Conservation (phyloP, 2,113 vertebrate species). For the Proterorhinus semilunaris region DNA sequence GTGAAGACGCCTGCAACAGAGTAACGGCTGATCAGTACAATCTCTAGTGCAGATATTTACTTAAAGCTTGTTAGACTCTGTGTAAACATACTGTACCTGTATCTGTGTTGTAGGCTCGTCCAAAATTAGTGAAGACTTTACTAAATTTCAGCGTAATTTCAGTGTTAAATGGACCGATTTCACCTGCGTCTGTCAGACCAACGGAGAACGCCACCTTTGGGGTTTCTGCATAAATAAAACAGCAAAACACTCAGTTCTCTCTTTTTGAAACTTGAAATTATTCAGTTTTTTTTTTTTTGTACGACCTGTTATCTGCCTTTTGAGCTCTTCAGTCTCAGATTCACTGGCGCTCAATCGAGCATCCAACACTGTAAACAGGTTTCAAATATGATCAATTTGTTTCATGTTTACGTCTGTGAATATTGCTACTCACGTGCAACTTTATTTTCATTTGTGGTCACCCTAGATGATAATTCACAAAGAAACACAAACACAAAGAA, state of each 20-base stretch:
- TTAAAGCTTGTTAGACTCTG: too few species aligned
- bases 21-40: background rate
- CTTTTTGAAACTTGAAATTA: background rate
- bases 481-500: too few species aligned
- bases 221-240: background rate
- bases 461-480: too few species aligned
- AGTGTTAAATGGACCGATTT: background rate
- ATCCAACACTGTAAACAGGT: slow-evolving; percentile 3
- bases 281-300: background rate
- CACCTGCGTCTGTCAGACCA: background rate
- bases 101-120: slow-evolving; percentile 2
- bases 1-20: slow-evolving; percentile 25
- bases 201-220: slow-evolving; percentile 19
- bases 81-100: slow-evolving; percentile 12
- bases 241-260: background rate
- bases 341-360: too few species aligned
- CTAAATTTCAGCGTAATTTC: slow-evolving; percentile 10
- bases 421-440: background rate
- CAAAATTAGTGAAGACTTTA: slow-evolving; percentile 20
- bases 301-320: slow-evolving; percentile 8
- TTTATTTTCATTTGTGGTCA: too few species aligned
- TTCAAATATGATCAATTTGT: background rate
- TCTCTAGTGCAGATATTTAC: too few species aligned
- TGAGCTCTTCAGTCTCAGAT: background rate
- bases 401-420: background rate